Conservation (phyloP, 2,888 invertebrate genomes). For the Ommatoiulus sabulosus region DNA sequence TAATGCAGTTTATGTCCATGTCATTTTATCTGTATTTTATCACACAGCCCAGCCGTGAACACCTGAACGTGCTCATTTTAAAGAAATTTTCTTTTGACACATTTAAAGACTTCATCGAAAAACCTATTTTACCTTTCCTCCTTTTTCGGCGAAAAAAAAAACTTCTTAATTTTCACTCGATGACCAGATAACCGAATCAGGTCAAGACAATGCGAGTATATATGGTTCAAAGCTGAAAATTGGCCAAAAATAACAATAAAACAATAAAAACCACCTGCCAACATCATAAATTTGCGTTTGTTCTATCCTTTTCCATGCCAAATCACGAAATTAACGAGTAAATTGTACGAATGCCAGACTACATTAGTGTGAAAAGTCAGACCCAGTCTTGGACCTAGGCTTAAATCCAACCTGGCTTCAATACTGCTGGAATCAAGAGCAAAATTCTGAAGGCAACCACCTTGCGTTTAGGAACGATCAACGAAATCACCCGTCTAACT, state of each 20-base stretch:
- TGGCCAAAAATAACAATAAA: background rate
- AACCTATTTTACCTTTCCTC: background rate
- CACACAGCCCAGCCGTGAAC: no score
- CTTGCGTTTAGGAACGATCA: background rate
- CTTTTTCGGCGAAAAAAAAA: background rate
- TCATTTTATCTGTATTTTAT: background rate
- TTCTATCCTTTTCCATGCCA: background rate
- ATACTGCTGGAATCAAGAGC: background rate
- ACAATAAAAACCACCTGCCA: background rate
- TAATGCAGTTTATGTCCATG: background rate
- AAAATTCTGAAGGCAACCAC: background rate
- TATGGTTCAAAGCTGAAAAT: background rate
- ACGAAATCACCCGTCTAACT: background rate
- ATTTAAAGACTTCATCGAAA: background rate
- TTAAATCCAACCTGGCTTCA: background rate
- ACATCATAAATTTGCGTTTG: background rate
- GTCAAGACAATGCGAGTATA: background rate
- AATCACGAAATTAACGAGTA: background rate
- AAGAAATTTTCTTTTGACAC: background rate
- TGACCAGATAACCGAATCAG: conserved; percentile 12
- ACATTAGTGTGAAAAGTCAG: background rate
- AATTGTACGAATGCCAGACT: background rate
- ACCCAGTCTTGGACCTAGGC: background rate
- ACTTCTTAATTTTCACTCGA: background rate
- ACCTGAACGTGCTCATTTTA: background rate